Percentiles rank a stretch among this genome's conserved stretches.
Evolutionary conservation across 2,888 invertebrate species (phyloP).

Genomic region (Xylota segnis): DNA sequence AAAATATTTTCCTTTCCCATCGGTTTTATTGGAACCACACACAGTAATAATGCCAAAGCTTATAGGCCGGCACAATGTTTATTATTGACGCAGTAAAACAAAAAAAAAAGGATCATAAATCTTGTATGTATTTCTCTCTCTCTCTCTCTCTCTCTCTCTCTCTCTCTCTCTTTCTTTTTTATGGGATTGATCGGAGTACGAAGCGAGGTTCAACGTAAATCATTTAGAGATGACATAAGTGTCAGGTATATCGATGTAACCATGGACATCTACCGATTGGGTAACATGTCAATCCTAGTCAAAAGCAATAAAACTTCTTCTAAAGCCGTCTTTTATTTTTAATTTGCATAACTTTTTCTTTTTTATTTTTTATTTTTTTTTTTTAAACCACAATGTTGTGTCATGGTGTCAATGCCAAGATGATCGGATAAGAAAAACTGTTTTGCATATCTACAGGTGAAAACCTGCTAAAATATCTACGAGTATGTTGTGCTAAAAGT

Average conservation of each 20-base stretch:
- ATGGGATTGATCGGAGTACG: not conserved
- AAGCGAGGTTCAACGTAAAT: constrained; percentile 29
- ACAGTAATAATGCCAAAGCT: constrained; percentile 1
- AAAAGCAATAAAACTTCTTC: constrained; percentile 26
- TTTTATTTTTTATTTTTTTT: constrained; percentile 13
- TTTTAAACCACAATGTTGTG: constrained; percentile 42
- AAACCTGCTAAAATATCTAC: not conserved
- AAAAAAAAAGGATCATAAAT: constrained; percentile 40
- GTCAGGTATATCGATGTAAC: constrained; percentile 13
- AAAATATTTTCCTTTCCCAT: not conserved
- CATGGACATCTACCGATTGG: not conserved
- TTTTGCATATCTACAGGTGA: constrained; percentile 43
- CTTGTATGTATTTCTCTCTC: not conserved
- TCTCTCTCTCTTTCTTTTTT: not conserved
- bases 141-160: too few relatives aligned
- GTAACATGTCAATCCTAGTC: constrained; percentile 12
- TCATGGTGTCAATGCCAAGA: constrained; percentile 61
- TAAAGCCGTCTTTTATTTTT: constrained; percentile 6
- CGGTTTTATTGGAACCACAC: not conserved
- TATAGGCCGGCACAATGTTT: constrained; percentile 12
- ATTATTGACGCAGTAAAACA: constrained; percentile 19
- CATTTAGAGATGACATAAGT: constrained; percentile 51
- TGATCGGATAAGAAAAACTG: constrained; percentile 38
- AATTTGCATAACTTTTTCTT: constrained; percentile 26
- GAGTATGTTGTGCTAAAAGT: constrained; percentile 21